Base-by-base conservation (phyloP, 1,140 invertebrate genomes). In the Drosophila repleta region DNA sequence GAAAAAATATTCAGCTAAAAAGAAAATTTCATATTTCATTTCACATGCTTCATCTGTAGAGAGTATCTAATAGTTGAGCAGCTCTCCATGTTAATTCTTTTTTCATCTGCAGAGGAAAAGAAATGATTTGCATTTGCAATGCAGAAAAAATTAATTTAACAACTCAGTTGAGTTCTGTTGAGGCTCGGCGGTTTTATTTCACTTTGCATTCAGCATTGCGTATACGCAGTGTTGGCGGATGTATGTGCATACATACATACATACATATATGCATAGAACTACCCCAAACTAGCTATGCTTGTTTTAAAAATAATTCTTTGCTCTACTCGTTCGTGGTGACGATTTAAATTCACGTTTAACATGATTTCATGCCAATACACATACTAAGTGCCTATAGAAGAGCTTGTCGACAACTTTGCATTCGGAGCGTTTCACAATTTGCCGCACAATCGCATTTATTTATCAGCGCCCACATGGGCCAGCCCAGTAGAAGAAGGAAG, bases 121-220 rank as follows among this genome's bases (percentile, higher is more conserved):
- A 29, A 24, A 52, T 70, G 64, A 74, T 75, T 65, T 70, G 69
- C 58, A 68, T 74, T 74, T 62, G 67, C 64, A 72, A 62, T 85
- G 82, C 81, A 81, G 87, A 64, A 85, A 81, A 89, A 89, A 90
- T 89, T 89, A 89, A 89, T 89, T 89, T 89, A 87, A 89, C 85
- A 89, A 81, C 71, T 89, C 85, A 89, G 85, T 89, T 84, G 85
- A 89, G 46, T 81, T 89, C 74, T 78, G 76, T 65, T 88, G 80
- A 88, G 69, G 69, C 83, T 89, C 69, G 45, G 76, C 84, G 67
- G 46, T 43, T 51, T 53, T 66, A 48, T 65, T 65, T 65, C 41
- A 21, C n/a, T 56, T 56, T 51, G n/a, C 35, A 15, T 41, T 17
- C 1, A 29, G 18, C 65, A 63, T 85, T 75, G 79, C 75, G 82